phyloP scores from a whole-genome alignment of 2,113 vertebrate genomes.

The Scatophagus argus region DNA sequence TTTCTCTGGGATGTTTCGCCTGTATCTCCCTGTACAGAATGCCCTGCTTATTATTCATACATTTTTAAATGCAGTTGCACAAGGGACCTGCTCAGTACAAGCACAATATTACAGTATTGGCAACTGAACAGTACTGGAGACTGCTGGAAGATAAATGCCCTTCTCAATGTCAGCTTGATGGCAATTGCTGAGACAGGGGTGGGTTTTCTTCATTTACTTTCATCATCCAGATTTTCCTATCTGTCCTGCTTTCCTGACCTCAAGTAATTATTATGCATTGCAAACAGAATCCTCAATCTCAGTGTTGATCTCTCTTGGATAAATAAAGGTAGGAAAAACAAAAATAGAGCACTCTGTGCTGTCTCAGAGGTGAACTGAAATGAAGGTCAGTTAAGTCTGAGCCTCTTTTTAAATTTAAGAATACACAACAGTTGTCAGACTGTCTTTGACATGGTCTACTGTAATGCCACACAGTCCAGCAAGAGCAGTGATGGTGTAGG shows the following conservation, averaged over 20 bases:
- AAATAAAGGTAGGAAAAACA: slow-evolving; percentile 6
- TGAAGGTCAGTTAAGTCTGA: neutral
- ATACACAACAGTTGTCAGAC: slow-evolving; percentile 9
- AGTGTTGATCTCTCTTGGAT: neutral
- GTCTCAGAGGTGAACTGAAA: slow-evolving; percentile 5
- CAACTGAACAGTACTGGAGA: slow-evolving; percentile 14
- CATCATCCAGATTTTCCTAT: slow-evolving; percentile 39
- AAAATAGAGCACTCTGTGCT: too few species aligned
- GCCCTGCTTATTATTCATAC: slow-evolving; percentile 53
- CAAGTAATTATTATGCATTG: slow-evolving; percentile 22
- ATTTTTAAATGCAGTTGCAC: slow-evolving; percentile 62
- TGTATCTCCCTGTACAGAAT: slow-evolving; percentile 6
- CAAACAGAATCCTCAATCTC: slow-evolving; percentile 20
- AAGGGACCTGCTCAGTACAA: slow-evolving; percentile 45
- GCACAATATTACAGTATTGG: slow-evolving; percentile 32
- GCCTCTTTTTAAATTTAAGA: neutral
- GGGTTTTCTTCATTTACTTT: slow-evolving; percentile 43
- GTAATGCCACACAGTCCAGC: slow-evolving; percentile 2
- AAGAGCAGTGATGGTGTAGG: slow-evolving; percentile 6
- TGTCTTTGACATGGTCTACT: neutral
- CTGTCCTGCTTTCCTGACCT: slow-evolving; percentile 37
- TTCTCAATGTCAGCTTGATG: slow-evolving; percentile 54
- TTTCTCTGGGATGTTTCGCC: slow-evolving; percentile 40
- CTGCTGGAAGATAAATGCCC: slow-evolving; percentile 46
- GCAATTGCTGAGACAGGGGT: slow-evolving; percentile 35